Evolutionary conservation across 2,888 invertebrate species (phyloP), one percentile per base, ranked within the genome.

Genomic region (Crepidodera aurea): DNA sequence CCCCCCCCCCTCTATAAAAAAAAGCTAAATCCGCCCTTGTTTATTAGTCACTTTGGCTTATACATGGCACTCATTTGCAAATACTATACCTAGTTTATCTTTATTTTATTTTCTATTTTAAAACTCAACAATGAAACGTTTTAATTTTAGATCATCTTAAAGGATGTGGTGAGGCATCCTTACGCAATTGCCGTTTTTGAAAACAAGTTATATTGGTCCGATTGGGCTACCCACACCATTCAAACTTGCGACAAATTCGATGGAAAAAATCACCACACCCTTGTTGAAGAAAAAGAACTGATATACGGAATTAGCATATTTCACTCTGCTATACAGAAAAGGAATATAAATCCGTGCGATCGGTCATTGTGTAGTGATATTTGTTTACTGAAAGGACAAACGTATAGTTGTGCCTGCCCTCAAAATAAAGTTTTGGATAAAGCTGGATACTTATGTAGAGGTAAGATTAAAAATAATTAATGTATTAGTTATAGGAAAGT

Each of bases 201-300:
- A 81, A 90, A 94, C 79, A 85, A 85, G 1, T 78, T 98, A 0
- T 98, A 89, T 81, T 98, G 95, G 94, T 93, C 93, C 40, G 96
- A 98, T 78, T 93, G 92, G 92, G 83, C 84, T 0, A 88, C 90
- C 0, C 88, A 87, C 72, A 88, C 90, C 25, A 85, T 96, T 7
- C 88, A 91, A 70, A 86, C 87, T 0, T 90, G 90, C 51, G 86
- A 94, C 76, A 96, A 96, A 77, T 87, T 92, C 71, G 87, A 86
- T 1, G 91, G 91, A 0, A 88, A 88, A 71, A 78, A 88, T 65
- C 85, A 84, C 67, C 80, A 82, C 12, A 83, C 85, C 0, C 53
- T 90, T 1, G 76, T 86, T 0, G 83, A 83, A 40, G 85, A 86
- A 67, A 80, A 81, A 69, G 79, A 82, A 12, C 77, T 76, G 71